Percentiles rank a stretch among this genome's conserved stretches.
Conservation (phyloP, 2,888 invertebrate genomes). For the Synergus umbraculus region DNA sequence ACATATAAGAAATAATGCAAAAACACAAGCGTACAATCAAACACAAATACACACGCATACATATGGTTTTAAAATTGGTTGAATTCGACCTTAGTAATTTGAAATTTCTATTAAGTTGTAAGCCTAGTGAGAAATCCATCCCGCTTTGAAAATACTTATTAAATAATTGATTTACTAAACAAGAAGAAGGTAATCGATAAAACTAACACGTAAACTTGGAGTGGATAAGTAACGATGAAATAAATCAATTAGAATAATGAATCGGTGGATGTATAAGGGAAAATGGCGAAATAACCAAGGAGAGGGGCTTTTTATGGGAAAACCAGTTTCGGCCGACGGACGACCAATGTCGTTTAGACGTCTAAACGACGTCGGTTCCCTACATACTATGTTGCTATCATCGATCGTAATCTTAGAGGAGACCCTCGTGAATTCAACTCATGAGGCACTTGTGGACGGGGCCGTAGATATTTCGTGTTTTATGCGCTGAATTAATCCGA, state of each 20-base stretch:
- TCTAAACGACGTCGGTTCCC: slow-evolving; percentile 25
- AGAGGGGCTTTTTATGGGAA: not conserved
- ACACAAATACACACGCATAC: no score
- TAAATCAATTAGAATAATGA: slow-evolving; percentile 22
- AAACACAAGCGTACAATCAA: no score
- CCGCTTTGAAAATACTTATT: not conserved
- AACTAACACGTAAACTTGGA: not conserved
- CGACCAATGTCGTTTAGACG: slow-evolving; percentile 21
- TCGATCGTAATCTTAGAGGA: slow-evolving; percentile 24
- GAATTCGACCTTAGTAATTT: no score
- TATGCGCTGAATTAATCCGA: slow-evolving; percentile 53
- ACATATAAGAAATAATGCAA: no score
- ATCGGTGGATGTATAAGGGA: not conserved
- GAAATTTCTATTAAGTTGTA: not conserved
- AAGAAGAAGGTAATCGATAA: slow-evolving; percentile 10
- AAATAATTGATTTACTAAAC: not conserved
- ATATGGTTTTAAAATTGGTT: no score
- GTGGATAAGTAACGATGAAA: not conserved
- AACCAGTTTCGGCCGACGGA: slow-evolving; percentile 5
- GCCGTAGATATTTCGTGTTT: slow-evolving; percentile 8
- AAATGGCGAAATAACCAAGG: not conserved
- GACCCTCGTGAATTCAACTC: slow-evolving; percentile 26
- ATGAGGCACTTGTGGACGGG: slow-evolving; percentile 16
- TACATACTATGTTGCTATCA: slow-evolving; percentile 22
- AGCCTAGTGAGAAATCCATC: not conserved